Evolutionary conservation across 2,113 vertebrate species (phyloP).

Genomic region (Charina bottae): DNA sequence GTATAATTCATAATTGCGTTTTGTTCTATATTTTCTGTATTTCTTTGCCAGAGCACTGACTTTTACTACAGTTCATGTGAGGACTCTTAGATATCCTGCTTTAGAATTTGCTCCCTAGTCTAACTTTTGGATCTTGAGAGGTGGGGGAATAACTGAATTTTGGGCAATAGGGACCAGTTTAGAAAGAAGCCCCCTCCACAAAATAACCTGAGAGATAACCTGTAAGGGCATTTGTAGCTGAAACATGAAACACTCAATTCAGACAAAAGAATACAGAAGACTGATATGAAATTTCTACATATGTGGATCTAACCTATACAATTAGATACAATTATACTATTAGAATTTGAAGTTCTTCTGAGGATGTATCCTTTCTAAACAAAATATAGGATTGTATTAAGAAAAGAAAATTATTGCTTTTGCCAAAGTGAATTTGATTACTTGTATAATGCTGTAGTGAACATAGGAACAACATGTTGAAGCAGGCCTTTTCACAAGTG

Average conservation of each 20-base stretch:
- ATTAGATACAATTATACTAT: neutral
- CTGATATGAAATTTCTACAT: neutral
- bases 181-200: neutral
- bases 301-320: neutral
- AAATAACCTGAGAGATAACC: accelerated
- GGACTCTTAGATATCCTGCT: neutral
- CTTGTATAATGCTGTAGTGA: neutral
- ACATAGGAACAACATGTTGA: constrained; percentile 22
- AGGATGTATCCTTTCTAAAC: neutral
- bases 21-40: neutral
- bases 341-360: neutral
- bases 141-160: neutral
- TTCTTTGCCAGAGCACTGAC: neutral
- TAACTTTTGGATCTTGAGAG: neutral
- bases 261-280: neutral
- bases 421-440: constrained; percentile 49
- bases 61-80: neutral
- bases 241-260: neutral
- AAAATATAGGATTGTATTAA: neutral
- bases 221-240: accelerated
- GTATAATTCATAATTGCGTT: neutral
- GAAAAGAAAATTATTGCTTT: constrained; percentile 32
- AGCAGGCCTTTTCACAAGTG: neutral
- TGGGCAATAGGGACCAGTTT: neutral
- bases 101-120: accelerated